These are phyloP conservation scores for Laticauda colubrina DNA, from an alignment of 2,113 vertebrate genomes.

Conservation along the genomic window DNA sequence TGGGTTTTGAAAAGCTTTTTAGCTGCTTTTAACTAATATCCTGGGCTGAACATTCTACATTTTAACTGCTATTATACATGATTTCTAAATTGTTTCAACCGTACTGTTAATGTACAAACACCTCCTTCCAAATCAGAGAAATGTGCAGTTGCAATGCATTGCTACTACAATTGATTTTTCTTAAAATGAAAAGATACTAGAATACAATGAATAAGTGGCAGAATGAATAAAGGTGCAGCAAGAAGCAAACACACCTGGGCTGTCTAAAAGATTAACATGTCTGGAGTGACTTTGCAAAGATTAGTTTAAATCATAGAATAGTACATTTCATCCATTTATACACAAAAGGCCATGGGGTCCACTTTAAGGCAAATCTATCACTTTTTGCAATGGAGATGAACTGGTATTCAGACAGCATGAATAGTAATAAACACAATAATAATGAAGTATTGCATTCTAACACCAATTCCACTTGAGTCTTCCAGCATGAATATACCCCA, in stretches of 20 bases:
- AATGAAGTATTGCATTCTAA: not conserved
- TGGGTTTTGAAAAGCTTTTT: not conserved
- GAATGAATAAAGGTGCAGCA: not conserved
- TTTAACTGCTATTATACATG: not conserved
- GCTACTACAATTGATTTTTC: not conserved
- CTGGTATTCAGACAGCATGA: not conserved
- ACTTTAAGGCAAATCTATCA: not conserved
- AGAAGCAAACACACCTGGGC: not conserved
- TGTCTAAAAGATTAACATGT: not conserved
- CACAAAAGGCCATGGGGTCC: not conserved
- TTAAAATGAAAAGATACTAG: not conserved
- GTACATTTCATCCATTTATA: not conserved
- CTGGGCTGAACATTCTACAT: not conserved
- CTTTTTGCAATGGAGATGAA: not conserved
- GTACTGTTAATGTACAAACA: not conserved
- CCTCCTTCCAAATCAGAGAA: not conserved
- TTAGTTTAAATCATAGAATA: not conserved
- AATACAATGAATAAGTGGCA: not conserved
- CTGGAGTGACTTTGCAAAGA: not conserved
- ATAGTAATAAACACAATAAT: not conserved
- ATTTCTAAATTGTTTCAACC: not conserved
- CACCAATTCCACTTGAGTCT: not conserved
- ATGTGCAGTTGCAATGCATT: not conserved
- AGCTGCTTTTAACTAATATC: not conserved
- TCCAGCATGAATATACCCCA: not conserved